Conservation (phyloP, 1,140 invertebrate species). For the Trissolcus basalis region DNA sequence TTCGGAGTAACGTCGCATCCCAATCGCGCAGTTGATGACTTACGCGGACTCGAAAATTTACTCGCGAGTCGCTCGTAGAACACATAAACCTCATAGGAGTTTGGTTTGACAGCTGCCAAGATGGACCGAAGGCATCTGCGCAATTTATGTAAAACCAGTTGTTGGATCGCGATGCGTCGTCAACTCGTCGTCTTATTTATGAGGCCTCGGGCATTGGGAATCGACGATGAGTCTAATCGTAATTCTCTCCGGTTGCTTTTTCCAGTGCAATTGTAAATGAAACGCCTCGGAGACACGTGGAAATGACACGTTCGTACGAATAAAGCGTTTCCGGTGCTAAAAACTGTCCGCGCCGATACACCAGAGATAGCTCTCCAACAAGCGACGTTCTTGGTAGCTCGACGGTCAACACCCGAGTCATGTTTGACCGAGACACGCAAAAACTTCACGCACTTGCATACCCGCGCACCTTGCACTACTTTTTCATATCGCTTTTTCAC, state of each 20-base stretch:
- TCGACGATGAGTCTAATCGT: background rate
- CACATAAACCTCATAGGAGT: slow-evolving; percentile 33
- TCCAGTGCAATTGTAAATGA: slow-evolving; percentile 4
- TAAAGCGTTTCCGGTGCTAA: slow-evolving; percentile 38
- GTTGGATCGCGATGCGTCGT: background rate
- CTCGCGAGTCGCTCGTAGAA: slow-evolving; percentile 26
- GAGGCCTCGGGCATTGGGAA: no score
- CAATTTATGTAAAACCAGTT: slow-evolving; percentile 13
- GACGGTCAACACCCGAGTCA: slow-evolving; percentile 46
- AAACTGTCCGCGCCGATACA: slow-evolving; percentile 23
- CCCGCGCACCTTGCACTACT: slow-evolving; percentile 26
- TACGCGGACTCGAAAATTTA: slow-evolving; percentile 38
- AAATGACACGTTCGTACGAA: slow-evolving; percentile 23
- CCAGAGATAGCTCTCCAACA: slow-evolving; percentile 42
- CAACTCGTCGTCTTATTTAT: no score
- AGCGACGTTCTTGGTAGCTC: slow-evolving; percentile 40
- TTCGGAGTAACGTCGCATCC: slow-evolving; percentile 63
- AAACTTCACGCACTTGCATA: slow-evolving; percentile 25
- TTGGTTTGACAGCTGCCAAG: slow-evolving; percentile 1
- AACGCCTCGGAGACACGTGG: slow-evolving; percentile 24
- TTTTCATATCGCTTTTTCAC: slow-evolving; percentile 20
- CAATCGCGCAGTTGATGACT: slow-evolving; percentile 47
- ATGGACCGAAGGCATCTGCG: slow-evolving; percentile 9
- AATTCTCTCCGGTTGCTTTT: background rate
- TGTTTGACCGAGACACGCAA: slow-evolving; percentile 43